Evolutionary conservation across 2,888 invertebrate genomes (phyloP), one percentile per base, ranked within the genome.

Genomic region (Oscheius sp.): DNA sequence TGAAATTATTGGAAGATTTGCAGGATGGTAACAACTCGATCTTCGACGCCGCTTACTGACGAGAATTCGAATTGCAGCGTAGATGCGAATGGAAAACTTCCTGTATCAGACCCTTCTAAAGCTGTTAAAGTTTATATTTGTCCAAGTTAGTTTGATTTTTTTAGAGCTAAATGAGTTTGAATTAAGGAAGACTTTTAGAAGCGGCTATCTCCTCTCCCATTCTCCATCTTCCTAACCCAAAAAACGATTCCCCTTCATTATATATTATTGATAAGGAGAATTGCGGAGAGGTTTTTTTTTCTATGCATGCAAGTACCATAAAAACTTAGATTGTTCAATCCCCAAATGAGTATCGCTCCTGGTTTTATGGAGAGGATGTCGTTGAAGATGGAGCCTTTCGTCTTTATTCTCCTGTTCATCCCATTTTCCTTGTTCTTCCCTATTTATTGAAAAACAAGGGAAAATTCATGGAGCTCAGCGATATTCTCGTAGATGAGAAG

Each of bases 341-440:
- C 25, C 76, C 74, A 25, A 76, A 79, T 23, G 76, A 75, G 27
- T 65, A 72, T 20, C 78, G 82, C 5, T 79, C 78, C 27, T 77
- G 75, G 52, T 81, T 82, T 68, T 75, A 70, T 64, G 83, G 82
- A 3, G 78, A 83, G n/a, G 65, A 72, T 17, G 71, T 82, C 25
- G 69, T 82, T 15, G 67, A 70, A 20, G 77, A 83, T 58, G 83
- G 82, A 15, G 46, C 70, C 4, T 33, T 80, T 12, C 53, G 73
- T 27, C 20, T 80, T 0, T 70, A 75, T 45, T 57, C 76, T 1
- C 80, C 83, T 25, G 72, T 73, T 46, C 74, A 83, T 69, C 81
- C 81, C 4, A 42, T 81, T 23, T 82, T 83, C 69, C 31, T 82
- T 1, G 74, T 70, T 48, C 69, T 83, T 1, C 80, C 80, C 12